A percentile compares a stretch with the other conserved stretches of the same genome.
Evolutionary conservation across 2,888 invertebrate genomes (phyloP).

Genomic region (Yponomeuta cagnagella): DNA sequence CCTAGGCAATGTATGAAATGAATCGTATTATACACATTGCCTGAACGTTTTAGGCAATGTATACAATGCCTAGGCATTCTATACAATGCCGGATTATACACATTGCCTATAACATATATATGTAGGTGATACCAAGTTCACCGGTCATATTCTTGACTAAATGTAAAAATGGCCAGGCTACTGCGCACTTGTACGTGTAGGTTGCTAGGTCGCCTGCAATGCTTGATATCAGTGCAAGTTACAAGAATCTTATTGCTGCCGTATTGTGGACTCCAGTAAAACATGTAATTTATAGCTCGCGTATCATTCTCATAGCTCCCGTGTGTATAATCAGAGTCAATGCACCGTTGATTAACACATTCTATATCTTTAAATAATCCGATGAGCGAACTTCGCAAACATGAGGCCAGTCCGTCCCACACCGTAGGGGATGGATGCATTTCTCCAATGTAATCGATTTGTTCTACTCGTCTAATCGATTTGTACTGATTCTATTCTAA

Average conservation of each 20-base stretch:
- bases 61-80: no score
- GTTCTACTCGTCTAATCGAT: neutral
- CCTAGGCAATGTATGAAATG: no score
- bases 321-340: conserved; percentile 33
- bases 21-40: no score
- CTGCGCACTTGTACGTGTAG: no score
- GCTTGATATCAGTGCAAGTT: neutral
- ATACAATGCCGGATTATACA: no score
- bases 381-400: conserved; percentile 32
- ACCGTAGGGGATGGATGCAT: neutral
- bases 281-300: neutral
- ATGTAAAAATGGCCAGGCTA: no score
- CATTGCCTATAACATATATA: no score
- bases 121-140: no score
- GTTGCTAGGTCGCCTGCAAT: no score
- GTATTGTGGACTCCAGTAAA: neutral
- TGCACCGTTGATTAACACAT: conserved; percentile 39
- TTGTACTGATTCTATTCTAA: neutral
- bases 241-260: neutral
- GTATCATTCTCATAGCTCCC: neutral
- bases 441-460: neutral
- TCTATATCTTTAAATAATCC: conserved; percentile 44
- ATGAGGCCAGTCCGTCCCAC: conserved; percentile 5
- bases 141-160: no score
- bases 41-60: no score